Percentiles rank a stretch among this genome's conserved stretches.
Conservation (phyloP, 2,113 vertebrate genomes). For the Vireo altiloquus region DNA sequence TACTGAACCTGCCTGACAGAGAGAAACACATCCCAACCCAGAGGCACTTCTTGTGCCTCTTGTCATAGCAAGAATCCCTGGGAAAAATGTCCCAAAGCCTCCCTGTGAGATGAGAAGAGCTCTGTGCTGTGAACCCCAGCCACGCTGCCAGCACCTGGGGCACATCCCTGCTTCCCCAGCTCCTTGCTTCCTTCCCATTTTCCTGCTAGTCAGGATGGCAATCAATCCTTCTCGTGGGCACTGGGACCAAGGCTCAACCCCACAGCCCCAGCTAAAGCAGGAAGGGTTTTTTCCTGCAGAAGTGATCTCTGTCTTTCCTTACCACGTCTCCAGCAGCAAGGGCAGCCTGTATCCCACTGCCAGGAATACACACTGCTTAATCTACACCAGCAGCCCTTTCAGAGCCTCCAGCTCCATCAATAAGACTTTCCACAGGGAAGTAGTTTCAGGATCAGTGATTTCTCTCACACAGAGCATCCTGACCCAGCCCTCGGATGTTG, state of each 20-base stretch:
- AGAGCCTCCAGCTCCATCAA: background rate
- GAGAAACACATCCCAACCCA: background rate
- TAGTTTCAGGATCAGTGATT: background rate
- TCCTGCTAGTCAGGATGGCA: background rate
- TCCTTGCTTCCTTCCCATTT: background rate
- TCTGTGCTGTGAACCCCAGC: rapidly evolving
- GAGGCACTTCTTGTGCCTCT: too few relatives aligned
- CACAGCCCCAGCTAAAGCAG: background rate
- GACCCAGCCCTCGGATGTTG: background rate
- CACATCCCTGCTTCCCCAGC: background rate
- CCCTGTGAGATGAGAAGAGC: rapidly evolving
- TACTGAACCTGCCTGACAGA: background rate
- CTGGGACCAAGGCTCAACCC: background rate
- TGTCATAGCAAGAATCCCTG: background rate
- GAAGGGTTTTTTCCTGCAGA: background rate
- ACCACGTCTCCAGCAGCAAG: rapidly evolving
- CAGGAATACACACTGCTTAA: background rate
- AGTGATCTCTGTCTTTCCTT: background rate
- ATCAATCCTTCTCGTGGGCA: background rate
- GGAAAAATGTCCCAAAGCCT: background rate
- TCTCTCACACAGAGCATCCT: background rate
- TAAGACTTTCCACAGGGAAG: background rate
- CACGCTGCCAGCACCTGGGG: background rate
- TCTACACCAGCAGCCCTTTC: background rate
- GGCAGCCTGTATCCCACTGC: background rate